A percentile compares a stretch with the other conserved stretches of the same genome.
These are phyloP conservation scores for Ginglymostoma cirratum DNA, from an alignment of 2,113 vertebrate species.

Conservation along the genomic window DNA sequence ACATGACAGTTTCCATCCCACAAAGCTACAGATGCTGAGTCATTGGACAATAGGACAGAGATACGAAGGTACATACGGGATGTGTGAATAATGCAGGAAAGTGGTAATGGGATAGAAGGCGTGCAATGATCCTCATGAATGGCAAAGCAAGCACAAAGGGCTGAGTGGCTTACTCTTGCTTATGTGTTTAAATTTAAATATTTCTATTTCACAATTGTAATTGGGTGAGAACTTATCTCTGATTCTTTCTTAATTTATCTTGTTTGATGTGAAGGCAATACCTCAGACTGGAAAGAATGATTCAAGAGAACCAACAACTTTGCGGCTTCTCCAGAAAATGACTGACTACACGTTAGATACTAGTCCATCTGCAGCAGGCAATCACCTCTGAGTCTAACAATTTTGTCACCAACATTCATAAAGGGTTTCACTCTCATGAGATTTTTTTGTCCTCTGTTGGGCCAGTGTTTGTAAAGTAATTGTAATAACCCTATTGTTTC, in stretches of 20 bases:
- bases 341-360: too few species aligned
- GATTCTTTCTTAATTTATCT: background rate
- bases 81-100: too few species aligned
- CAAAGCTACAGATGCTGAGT: too few species aligned
- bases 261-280: background rate
- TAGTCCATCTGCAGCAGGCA: too few species aligned
- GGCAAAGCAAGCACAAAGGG: too few species aligned
- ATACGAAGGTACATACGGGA: too few species aligned
- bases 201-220: background rate
- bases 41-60: too few species aligned
- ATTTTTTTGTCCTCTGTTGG: background rate
- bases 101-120: too few species aligned
- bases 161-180: too few species aligned
- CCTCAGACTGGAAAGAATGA: background rate
- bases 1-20: too few species aligned
- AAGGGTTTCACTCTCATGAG: background rate
- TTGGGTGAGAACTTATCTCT: background rate
- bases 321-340: background rate
- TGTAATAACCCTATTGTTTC: background rate
- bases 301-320: background rate
- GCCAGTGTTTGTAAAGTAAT: background rate
- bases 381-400: background rate
- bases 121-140: too few species aligned
- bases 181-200: background rate
- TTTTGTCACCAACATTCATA: background rate